These are phyloP conservation scores for Numenius phaeopus DNA, from an alignment of 2,797 vertebrate species.

Conservation along the genomic window DNA sequence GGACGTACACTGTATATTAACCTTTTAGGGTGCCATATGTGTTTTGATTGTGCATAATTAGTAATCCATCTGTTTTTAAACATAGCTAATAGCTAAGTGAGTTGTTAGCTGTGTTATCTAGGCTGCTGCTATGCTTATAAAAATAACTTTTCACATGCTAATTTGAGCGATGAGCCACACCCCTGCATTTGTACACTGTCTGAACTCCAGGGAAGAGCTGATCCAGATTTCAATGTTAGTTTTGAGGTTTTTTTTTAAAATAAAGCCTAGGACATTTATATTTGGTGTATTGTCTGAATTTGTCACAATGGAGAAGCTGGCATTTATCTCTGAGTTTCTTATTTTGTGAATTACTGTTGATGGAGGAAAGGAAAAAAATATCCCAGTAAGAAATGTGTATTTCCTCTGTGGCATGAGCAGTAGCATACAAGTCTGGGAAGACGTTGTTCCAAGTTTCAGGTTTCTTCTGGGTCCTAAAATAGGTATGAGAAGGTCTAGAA, in stretches of 20 bases:
- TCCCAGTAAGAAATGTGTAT: neutral
- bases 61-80: slow-evolving; percentile 13
- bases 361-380: neutral
- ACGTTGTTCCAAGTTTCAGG: neutral
- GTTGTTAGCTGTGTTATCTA: slow-evolving; percentile 9
- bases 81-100: neutral
- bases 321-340: slow-evolving; percentile 4
- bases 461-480: slow-evolving; percentile 56
- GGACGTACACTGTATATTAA: neutral
- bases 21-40: neutral
- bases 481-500: slow-evolving; percentile 34
- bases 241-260: neutral
- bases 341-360: slow-evolving; percentile 48
- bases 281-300: slow-evolving; percentile 30
- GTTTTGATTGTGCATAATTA: neutral
- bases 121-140: slow-evolving; percentile 3
- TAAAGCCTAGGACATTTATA: slow-evolving; percentile 22
- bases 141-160: slow-evolving; percentile 55
- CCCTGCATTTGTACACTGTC: neutral
- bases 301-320: neutral
- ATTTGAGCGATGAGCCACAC: slow-evolving; percentile 46
- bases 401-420: slow-evolving; percentile 8
- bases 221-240: slow-evolving; percentile 6
- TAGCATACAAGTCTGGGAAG: neutral
- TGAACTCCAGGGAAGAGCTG: neutral